Conservation (phyloP, 2,797 vertebrate species). For the Neoniphon sammara region DNA sequence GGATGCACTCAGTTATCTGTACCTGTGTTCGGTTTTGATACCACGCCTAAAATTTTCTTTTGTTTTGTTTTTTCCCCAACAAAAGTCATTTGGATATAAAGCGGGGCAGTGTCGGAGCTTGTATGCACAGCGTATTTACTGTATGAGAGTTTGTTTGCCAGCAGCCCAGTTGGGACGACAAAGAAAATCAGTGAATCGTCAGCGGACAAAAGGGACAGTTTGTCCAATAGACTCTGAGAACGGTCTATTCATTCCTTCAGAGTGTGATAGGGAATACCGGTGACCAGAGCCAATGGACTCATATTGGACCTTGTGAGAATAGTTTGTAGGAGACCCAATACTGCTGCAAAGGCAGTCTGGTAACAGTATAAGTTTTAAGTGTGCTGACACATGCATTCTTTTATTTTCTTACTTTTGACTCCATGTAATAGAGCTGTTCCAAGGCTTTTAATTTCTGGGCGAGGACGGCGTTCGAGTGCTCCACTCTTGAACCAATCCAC, state of each 20-base stretch:
- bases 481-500: conserved; percentile 32
- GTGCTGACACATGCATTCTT: conserved; percentile 32
- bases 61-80: background rate
- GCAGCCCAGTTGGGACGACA: conserved; percentile 57
- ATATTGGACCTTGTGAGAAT: conserved; percentile 31
- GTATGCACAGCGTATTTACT: conserved; percentile 6
- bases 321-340: conserved; percentile 26
- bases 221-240: conserved; percentile 55
- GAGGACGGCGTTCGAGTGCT: conserved; percentile 17
- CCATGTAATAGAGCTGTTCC: conserved; percentile 14
- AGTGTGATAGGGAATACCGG: conserved; percentile 46
- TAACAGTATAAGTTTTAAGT: conserved; percentile 17
- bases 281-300: conserved; percentile 53
- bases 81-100: background rate
- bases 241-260: conserved; percentile 56
- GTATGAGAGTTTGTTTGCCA: conserved; percentile 41
- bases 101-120: background rate
- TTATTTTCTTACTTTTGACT: conserved; percentile 1
- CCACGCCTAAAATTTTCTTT: background rate
- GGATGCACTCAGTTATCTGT: conserved; percentile 1
- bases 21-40: background rate
- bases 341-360: conserved; percentile 12
- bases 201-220: conserved; percentile 61
- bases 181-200: conserved; percentile 63
- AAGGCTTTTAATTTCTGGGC: conserved; percentile 41